Evolutionary conservation across 2,113 vertebrate species (phyloP), one percentile per base, ranked within the genome.

Genomic region (Pollimyrus isidori): DNA sequence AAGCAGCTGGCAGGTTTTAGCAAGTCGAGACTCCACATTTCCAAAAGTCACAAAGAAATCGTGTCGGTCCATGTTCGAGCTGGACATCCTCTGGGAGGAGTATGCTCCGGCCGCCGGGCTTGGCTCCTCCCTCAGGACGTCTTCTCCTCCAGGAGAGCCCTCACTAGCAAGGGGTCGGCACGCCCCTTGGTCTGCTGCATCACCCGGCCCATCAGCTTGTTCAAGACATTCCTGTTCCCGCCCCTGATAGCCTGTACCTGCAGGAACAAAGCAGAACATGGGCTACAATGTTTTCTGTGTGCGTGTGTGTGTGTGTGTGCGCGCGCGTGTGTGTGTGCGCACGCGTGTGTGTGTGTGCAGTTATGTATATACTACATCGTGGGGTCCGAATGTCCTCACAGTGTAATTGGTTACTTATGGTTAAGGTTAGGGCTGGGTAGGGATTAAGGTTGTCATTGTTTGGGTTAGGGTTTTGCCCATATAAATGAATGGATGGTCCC

Each of bases 201-300:
- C 86, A 98, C 97, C 90, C 97, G 90, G 0, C 98, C 98, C 19
- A 99, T 97, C 90, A 99, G 95, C 90, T 96, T 99, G 91, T 99
- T 99, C 69, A 99, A 91, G 39, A 98, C 97, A 91, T 96, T 98
- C n/a, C 21, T 91, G 92, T 98, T 98, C 91, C 97, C 97, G 0
- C 90, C 92, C 92, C 95, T 96, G 94, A 98, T 93, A 0, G 95
- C 97, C 80, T 48, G 92, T 80, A 99, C 97, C 98, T 99, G 83
- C 80, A 91, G 48, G 23, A 23, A 42, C 3, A 88, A 39, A 49
- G 65, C 69, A 0, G 69, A 26, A 23, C n/a, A 39, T 30, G 30
- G 17, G 26, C 83, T 15, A 21, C 50, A 0, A 2, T 83, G 80
- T 83, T 5, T 6, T 0, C 48, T 6, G 42, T 3, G 45, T 35